A percentile compares a stretch with the other conserved stretches of the same genome.
These are phyloP conservation scores for Apodemia mormo DNA, from an alignment of 2,888 invertebrate genomes.

Conservation along the genomic window DNA sequence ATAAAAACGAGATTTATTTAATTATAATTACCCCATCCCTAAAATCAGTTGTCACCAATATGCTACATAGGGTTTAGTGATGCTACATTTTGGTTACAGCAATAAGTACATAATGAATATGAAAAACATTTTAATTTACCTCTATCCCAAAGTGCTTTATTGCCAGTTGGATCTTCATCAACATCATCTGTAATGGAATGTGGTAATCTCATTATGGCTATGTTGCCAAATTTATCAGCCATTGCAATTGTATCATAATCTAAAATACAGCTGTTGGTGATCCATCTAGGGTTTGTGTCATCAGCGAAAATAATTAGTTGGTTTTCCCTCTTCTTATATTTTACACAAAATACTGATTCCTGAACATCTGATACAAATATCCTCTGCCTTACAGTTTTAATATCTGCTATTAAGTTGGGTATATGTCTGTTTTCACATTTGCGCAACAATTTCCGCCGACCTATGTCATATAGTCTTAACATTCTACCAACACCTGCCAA, in stretches of 20 bases:
- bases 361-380: slow-evolving; percentile 98
- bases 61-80: no score
- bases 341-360: slow-evolving; percentile 97
- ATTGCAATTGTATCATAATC: slow-evolving; percentile 98
- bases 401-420: slow-evolving; percentile 95
- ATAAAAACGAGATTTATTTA: no score
- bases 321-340: slow-evolving; percentile 97
- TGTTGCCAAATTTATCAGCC: slow-evolving; percentile 98
- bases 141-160: slow-evolving; percentile 97
- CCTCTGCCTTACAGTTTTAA: slow-evolving; percentile 96
- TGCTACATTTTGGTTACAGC: no score
- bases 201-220: slow-evolving; percentile 94
- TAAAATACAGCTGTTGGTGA: slow-evolving; percentile 94
- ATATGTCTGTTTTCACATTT: slow-evolving; percentile 99
- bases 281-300: slow-evolving; percentile 97
- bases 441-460: slow-evolving; percentile 93
- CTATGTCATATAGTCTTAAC: slow-evolving; percentile 96
- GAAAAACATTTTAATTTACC: slow-evolving; percentile 55
- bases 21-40: no score
- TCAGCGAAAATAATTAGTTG: slow-evolving; percentile 99
- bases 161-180: slow-evolving; percentile 99
- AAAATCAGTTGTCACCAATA: no score
- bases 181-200: slow-evolving; percentile 97
- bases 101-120: neutral
- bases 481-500: slow-evolving; percentile 96